phyloP scores from a whole-genome alignment of 2,888 invertebrate species.

The Halocaridina rubra region DNA sequence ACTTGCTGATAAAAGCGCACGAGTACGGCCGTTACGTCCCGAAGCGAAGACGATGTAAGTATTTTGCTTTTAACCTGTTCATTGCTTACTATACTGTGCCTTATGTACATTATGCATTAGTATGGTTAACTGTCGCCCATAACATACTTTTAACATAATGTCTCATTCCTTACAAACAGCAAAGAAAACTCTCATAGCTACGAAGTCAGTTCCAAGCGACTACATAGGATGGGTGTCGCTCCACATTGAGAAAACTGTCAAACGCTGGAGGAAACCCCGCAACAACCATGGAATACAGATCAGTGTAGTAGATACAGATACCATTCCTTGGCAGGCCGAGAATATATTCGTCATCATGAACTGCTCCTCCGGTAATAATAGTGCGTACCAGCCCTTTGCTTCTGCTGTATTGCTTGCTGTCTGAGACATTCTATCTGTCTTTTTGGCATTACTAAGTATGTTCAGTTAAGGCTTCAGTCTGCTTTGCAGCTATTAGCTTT shows the following conservation, averaged over 20 bases:
- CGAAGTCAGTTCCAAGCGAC: slow-evolving; percentile 36
- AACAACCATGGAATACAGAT: slow-evolving; percentile 51
- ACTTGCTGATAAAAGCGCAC: slow-evolving; percentile 21
- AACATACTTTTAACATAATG: no score
- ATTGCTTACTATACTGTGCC: no score
- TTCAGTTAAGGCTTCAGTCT: no score
- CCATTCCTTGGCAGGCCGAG: slow-evolving; percentile 39
- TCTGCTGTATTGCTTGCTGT: neutral
- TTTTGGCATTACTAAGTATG: neutral
- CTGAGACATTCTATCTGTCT: neutral
- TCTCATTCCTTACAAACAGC: neutral
- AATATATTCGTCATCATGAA: slow-evolving; percentile 50
- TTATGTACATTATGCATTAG: no score
- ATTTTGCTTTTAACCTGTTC: no score
- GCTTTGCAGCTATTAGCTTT: no score
- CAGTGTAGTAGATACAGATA: slow-evolving; percentile 19
- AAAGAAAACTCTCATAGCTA: slow-evolving; percentile 3
- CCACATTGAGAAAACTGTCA: slow-evolving; percentile 13
- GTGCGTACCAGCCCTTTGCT: slow-evolving; percentile 30
- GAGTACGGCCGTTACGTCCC: slow-evolving; percentile 37
- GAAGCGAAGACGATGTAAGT: slow-evolving; percentile 41
- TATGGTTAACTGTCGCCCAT: no score
- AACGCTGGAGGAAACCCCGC: slow-evolving; percentile 20
- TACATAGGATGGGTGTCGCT: slow-evolving; percentile 52
- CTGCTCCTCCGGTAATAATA: slow-evolving; percentile 40